Evolutionary conservation across 2,113 vertebrate genomes (phyloP).

Genomic region (Strix aluco): DNA sequence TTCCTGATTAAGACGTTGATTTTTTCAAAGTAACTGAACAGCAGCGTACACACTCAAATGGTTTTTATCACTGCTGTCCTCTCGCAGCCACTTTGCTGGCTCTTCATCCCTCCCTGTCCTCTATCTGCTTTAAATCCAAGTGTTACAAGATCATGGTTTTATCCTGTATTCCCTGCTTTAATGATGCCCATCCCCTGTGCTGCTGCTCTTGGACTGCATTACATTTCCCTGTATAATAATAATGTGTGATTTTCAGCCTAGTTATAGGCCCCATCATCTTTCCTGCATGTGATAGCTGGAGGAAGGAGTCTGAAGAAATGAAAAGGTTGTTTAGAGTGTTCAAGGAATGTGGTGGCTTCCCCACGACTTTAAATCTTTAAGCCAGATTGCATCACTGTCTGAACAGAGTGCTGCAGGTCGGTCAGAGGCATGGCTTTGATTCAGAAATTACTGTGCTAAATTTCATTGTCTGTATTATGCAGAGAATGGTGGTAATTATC

Average conservation of each 20-base stretch:
- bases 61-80: neutral
- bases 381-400: neutral
- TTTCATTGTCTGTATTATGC: rapidly evolving
- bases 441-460: neutral
- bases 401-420: neutral
- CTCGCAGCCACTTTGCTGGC: neutral
- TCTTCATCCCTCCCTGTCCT: neutral
- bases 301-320: neutral
- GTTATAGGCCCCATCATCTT: rapidly evolving
- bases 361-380: neutral
- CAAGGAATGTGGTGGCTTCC: neutral
- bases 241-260: neutral
- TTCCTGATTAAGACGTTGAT: neutral
- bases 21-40: neutral
- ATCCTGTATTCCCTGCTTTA: neutral
- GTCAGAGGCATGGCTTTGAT: neutral
- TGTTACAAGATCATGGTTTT: too few species aligned
- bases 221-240: rapidly evolving
- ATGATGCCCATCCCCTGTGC: neutral
- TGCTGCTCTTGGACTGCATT: neutral
- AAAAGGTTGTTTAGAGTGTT: neutral
- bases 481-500: neutral
- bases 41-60: neutral
- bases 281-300: neutral
- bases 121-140: neutral